These are phyloP conservation scores for Catocala nupta DNA, from an alignment of 2,888 invertebrate species.

Conservation along the genomic window DNA sequence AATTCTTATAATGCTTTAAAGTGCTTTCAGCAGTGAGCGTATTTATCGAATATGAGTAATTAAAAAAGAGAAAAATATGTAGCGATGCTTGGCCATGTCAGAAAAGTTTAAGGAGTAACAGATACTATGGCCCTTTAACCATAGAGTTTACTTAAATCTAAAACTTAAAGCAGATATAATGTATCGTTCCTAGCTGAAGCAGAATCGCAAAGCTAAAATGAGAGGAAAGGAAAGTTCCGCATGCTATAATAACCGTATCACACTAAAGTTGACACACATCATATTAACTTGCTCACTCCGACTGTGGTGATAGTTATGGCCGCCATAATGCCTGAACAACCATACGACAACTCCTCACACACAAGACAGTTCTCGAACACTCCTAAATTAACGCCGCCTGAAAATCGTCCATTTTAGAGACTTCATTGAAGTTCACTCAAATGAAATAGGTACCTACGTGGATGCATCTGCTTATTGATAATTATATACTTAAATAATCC, in stretches of 20 bases:
- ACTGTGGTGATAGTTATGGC: slow-evolving; percentile 95
- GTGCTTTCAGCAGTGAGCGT: no score
- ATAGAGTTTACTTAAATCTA: no score
- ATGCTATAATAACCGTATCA: slow-evolving; percentile 88
- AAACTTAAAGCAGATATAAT: not conserved
- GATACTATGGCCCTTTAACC: no score
- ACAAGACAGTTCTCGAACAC: slow-evolving; percentile 92
- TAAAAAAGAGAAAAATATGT: no score
- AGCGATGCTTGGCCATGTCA: no score
- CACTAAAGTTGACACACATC: slow-evolving; percentile 23
- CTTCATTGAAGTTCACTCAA: not conserved
- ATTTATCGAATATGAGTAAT: no score
- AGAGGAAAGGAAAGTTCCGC: slow-evolving; percentile 8
- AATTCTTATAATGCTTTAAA: no score
- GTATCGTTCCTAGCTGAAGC: slow-evolving; percentile 18
- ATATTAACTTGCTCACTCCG: slow-evolving; percentile 66
- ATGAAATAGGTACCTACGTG: not conserved
- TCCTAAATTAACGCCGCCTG: slow-evolving; percentile 92
- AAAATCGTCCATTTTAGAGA: slow-evolving; percentile 29
- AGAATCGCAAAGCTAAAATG: slow-evolving; percentile 1
- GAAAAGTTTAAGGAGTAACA: no score
- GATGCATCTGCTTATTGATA: no score
- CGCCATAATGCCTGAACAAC: slow-evolving; percentile 97
- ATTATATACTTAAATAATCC: no score
- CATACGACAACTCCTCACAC: slow-evolving; percentile 95